phyloP scores from a whole-genome alignment of 1,140 invertebrate species.

The Eueides isabella region DNA sequence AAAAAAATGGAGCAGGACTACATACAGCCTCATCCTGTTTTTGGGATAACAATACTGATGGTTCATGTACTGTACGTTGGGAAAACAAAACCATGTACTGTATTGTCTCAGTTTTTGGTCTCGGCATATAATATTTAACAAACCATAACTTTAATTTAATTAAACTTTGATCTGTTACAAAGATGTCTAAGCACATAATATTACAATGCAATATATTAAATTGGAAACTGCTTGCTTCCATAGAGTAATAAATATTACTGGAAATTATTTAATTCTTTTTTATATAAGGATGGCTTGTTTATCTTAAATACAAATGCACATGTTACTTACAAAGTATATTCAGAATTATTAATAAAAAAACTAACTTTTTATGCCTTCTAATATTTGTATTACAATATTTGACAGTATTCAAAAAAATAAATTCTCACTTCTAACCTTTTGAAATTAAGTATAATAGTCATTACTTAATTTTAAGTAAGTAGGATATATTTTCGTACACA shows the following conservation, averaged over 20 bases:
- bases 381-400: neutral
- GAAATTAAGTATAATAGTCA: constrained; percentile 62
- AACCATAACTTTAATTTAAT: constrained; percentile 47
- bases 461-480: constrained; percentile 77
- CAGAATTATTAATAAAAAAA: neutral
- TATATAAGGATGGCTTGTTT: neutral
- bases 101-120: constrained; percentile 96
- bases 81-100: constrained; percentile 99
- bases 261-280: constrained; percentile 3
- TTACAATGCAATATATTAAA: constrained; percentile 28
- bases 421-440: constrained; percentile 28
- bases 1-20: constrained; percentile 98
- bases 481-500: constrained; percentile 78
- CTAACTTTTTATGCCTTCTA: neutral
- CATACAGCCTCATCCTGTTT: constrained; percentile 98
- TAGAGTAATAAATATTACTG: constrained; percentile 18
- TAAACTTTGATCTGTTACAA: constrained; percentile 19
- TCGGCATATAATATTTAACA: constrained; percentile 86
- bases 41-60: constrained; percentile 98
- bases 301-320: constrained; percentile 9
- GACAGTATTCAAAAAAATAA: neutral
- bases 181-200: constrained; percentile 39
- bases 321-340: constrained; percentile 17
- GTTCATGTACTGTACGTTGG: constrained; percentile 98
- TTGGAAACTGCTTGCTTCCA: constrained; percentile 22